Conservation (phyloP, 2,797 vertebrate genomes). For the Macropus fuliginosus region DNA sequence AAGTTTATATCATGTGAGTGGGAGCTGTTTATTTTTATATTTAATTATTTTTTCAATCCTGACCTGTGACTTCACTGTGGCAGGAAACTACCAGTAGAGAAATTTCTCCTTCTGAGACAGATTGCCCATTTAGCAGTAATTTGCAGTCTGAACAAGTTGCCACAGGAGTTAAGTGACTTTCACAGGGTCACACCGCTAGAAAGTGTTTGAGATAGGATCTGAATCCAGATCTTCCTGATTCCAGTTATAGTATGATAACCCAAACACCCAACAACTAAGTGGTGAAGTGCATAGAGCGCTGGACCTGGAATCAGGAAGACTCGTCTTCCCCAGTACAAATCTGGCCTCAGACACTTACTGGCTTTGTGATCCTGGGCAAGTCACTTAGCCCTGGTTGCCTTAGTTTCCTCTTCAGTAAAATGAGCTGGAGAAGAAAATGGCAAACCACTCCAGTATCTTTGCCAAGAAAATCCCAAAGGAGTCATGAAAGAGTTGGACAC, state of each 20-base stretch:
- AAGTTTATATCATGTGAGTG: background rate
- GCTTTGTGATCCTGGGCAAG: background rate
- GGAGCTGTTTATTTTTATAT: background rate
- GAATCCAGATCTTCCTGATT: background rate
- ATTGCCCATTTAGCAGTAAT: background rate
- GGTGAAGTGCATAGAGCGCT: background rate
- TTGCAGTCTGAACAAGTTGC: background rate
- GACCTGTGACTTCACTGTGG: background rate
- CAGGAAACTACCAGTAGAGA: background rate
- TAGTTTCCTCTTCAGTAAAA: background rate
- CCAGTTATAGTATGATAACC: background rate
- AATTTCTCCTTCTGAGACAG: background rate
- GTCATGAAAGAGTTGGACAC: background rate
- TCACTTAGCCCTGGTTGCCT: background rate
- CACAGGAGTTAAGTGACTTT: background rate
- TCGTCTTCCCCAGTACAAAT: background rate
- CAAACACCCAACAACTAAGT: background rate
- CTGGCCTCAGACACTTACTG: background rate
- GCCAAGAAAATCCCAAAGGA: background rate
- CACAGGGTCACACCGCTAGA: background rate
- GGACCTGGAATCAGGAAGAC: background rate
- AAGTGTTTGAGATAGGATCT: background rate
- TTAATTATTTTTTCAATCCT: background rate
- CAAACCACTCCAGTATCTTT: background rate
- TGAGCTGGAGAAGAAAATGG: background rate